Conservation (phyloP, 2,888 invertebrate species). For the Seladonia tumulorum region DNA sequence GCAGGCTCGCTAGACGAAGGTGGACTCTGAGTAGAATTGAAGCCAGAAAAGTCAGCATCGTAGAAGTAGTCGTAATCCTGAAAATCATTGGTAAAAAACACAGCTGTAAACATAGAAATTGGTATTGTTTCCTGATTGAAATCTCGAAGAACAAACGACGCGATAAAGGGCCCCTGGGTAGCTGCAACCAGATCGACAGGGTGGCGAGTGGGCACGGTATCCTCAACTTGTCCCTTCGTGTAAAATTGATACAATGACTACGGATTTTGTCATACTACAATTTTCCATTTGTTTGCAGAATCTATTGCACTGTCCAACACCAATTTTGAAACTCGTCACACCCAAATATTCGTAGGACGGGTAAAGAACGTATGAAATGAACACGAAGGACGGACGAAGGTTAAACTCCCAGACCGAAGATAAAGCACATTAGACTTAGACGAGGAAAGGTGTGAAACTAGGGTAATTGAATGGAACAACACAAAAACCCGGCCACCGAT, state of each 20-base stretch:
- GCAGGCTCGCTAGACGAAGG: neutral
- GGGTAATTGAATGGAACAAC: neutral
- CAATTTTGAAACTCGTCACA: too few species aligned
- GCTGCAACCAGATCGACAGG: neutral
- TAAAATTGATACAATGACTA: too few species aligned
- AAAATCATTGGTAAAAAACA: conserved; percentile 71
- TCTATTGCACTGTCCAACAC: too few species aligned
- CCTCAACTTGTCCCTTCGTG: neutral
- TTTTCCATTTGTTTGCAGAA: too few species aligned
- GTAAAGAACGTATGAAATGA: neutral
- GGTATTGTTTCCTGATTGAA: neutral
- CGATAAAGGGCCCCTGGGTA: neutral
- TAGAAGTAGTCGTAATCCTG: conserved; percentile 91
- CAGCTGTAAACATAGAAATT: neutral
- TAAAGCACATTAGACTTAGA: neutral
- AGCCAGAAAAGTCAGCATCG: conserved; percentile 87
- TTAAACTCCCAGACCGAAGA: neutral
- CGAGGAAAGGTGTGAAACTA: neutral
- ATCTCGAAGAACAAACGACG: neutral
- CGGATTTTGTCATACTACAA: too few species aligned
- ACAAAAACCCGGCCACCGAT: neutral
- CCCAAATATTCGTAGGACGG: neutral
- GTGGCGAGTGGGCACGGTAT: neutral
- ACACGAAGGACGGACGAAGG: neutral
- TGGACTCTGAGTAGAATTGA: conserved; percentile 72